Evolutionary conservation across 2,888 invertebrate genomes (phyloP), one percentile per base, ranked within the genome.

Genomic region (Brenthis hecate): DNA sequence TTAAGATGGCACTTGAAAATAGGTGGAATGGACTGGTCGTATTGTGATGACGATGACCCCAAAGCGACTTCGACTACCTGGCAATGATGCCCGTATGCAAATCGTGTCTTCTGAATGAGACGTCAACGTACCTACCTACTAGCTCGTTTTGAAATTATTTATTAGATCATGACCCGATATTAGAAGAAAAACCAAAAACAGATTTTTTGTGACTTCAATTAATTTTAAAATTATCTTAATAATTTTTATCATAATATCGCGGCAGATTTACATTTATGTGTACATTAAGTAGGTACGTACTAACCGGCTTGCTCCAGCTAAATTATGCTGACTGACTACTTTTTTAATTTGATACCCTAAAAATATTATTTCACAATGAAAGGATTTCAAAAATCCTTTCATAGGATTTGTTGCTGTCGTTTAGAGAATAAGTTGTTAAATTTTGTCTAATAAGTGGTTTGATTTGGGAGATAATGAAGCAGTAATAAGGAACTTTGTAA

Each of bases 41-140:
- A 74, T 75, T 83, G 78, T 80, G 83, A 86, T 86, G 89, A 88
- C 91, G 88, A 89, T 89, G 92, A 91, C 91, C 92, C 83, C 87
- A 68, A 75, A 77, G 75, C 72, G 69, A 64, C 74, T 73, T 73
- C 77, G 77, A 78, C 88, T 91, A 91, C 92, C 92, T 92, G 92
- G 84, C 83, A 77, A 81, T 79, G 81, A 75, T 82, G 86, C 81
- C 81, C 86, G 82, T 91, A 91, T 91, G 90, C 86, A 86, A 91
- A 91, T 90, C 78, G 81, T 81, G 81, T 85, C 88, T 87, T 85
- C 82, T 78, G 75, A 77, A 78, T 80, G 79, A 81, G 77, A 77
- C 78, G 82, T 91, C 92, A 91, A 86, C 77, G 91, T 82, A 83
- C 77, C 73, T 64, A 72, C 85, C 73, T 64, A 72, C 85, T 82